Evolutionary conservation across 37 sponge, comb jelly and placozoan genomes (phyloP), one percentile per base, ranked within the genome.

Genomic region (Tethya wilhelma): DNA sequence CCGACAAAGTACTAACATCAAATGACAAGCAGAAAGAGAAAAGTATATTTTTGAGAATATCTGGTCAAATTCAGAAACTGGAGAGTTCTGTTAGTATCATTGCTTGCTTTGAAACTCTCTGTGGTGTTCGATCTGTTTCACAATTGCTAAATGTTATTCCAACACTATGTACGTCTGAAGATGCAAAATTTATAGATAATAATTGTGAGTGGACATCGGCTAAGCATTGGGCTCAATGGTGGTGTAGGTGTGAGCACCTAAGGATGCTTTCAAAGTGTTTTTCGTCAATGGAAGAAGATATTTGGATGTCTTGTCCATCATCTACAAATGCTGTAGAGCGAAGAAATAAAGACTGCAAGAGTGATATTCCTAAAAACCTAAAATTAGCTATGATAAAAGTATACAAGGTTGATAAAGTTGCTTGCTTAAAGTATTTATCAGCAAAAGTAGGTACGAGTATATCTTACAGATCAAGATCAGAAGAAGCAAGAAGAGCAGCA

Each of bases 291-390:
- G 64, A 59, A 11, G 46, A 60, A 11, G 45, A 32, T n/a, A 26
- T 77, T 2, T 72, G 73, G 73, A 28, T 23, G 14, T 1, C 38
- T 2, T 77, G 78, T 64, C 78, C 65, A 6, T 30, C 65, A n/a
- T 63, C 64, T 7, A 77, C 78, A 36, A 77, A 77, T 77, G 78
- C 78, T 28, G 78, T 77, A 4, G 78, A 77, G 32, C 42, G 78
- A 26, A 62, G 32, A 29, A 77, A 77, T 32, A 59, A 62, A 32
- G 78, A 77, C 29, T 77, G 78, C 60, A 62, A 62, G 25, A 4
- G 46, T 64, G 65, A 77, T 43, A 63, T 4, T 41, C 78, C 78
- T 26, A 30, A 40, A 11, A 12, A 12, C 44, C 19, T 77, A 39
- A 77, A 77, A 41, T 38, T 63, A 33, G 78, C 65, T 14, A 63